Conservation (phyloP, 2,888 invertebrate species). For the Protodeltote pygarga region DNA sequence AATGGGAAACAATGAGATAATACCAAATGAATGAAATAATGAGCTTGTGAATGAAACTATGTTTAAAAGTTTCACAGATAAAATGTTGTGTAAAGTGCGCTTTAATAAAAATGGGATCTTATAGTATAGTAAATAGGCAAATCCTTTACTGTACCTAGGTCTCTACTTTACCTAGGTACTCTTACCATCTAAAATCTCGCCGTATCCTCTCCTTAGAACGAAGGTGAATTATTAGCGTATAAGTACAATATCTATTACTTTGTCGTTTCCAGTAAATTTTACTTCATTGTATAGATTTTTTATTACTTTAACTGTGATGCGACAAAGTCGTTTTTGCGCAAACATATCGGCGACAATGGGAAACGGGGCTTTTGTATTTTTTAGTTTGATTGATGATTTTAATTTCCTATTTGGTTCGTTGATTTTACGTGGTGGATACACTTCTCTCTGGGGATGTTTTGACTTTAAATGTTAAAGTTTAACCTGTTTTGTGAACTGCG, state of each 20-base stretch:
- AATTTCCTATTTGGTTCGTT: conserved; percentile 84
- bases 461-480: conserved; percentile 8
- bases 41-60: conserved; percentile 28
- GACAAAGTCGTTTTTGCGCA: conserved; percentile 87
- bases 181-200: too few species aligned
- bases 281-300: conserved; percentile 70
- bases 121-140: neutral
- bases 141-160: neutral
- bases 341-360: conserved; percentile 86
- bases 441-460: conserved; percentile 11
- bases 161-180: neutral
- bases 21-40: conserved; percentile 23
- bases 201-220: too few species aligned
- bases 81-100: too few species aligned
- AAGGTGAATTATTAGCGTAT: too few species aligned
- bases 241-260: too few species aligned
- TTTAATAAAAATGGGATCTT: too few species aligned
- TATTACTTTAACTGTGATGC: conserved; percentile 86
- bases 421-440: conserved; percentile 60
- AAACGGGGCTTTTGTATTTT: conserved; percentile 84
- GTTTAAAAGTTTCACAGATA: too few species aligned
- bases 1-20: conserved; percentile 15
- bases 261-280: conserved; percentile 53
- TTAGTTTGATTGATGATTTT: conserved; percentile 87
- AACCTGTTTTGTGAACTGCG: neutral